phyloP scores from a whole-genome alignment of 2,888 invertebrate genomes.

The Noctua janthe region DNA sequence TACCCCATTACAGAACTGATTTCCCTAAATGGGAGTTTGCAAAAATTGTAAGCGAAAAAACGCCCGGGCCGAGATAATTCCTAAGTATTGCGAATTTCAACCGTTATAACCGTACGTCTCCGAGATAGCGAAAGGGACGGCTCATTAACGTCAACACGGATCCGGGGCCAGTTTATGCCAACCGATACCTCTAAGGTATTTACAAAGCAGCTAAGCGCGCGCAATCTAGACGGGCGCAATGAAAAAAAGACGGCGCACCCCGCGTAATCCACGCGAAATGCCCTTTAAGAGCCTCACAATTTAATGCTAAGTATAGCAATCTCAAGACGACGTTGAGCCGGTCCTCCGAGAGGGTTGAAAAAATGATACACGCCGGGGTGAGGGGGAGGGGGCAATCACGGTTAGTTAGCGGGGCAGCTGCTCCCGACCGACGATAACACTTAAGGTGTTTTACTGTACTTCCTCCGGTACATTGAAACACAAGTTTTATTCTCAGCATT shows the following conservation, averaged over 20 bases:
- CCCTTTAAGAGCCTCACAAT: slow-evolving; percentile 87
- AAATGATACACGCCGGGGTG: slow-evolving; percentile 83
- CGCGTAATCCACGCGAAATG: slow-evolving; percentile 84
- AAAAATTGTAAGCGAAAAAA: slow-evolving; percentile 77
- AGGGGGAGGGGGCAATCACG: slow-evolving; percentile 78
- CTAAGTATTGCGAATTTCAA: slow-evolving; percentile 79
- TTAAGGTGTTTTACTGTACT: slow-evolving; percentile 82
- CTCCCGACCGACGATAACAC: slow-evolving; percentile 79
- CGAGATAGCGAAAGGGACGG: slow-evolving; percentile 86
- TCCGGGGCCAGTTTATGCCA: slow-evolving; percentile 83
- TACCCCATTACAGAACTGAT: slow-evolving; percentile 77
- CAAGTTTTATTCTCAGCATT: slow-evolving; percentile 67
- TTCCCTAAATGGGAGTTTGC: slow-evolving; percentile 78
- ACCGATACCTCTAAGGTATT: slow-evolving; percentile 89
- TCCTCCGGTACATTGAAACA: slow-evolving; percentile 72
- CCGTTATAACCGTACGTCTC: slow-evolving; percentile 85
- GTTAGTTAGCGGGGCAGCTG: slow-evolving; percentile 87
- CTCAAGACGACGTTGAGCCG: slow-evolving; percentile 82
- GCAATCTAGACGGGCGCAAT: slow-evolving; percentile 82
- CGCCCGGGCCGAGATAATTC: slow-evolving; percentile 77
- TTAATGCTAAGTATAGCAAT: slow-evolving; percentile 89
- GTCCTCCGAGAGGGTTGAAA: slow-evolving; percentile 84
- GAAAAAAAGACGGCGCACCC: slow-evolving; percentile 80
- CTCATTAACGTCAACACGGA: slow-evolving; percentile 88
- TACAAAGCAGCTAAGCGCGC: slow-evolving; percentile 86